A percentile compares a stretch with the other conserved stretches of the same genome.
These are phyloP conservation scores for Drosophila picticornis DNA, from an alignment of 2,888 invertebrate genomes.

Conservation along the genomic window DNA sequence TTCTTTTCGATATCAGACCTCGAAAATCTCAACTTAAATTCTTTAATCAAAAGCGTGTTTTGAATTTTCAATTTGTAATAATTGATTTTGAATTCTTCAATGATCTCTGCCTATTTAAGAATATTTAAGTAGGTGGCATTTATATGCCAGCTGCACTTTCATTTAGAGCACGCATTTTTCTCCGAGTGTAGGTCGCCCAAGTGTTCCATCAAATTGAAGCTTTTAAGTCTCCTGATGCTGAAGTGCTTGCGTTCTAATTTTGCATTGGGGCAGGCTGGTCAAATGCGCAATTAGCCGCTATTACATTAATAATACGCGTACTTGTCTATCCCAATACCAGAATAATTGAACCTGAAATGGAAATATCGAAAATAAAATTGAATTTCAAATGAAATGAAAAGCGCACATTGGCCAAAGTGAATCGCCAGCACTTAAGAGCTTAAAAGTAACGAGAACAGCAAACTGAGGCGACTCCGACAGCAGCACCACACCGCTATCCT, in stretches of 20 bases:
- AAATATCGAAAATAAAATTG: constrained; percentile 38
- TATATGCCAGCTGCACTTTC: not conserved
- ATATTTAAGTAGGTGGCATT: not conserved
- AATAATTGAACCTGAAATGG: constrained; percentile 52
- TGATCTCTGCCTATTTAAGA: not conserved
- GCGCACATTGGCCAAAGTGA: constrained; percentile 75
- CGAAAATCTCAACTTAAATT: not conserved
- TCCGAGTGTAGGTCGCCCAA: constrained; percentile 36
- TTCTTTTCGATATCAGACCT: not conserved
- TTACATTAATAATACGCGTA: constrained; percentile 78
- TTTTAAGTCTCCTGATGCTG: constrained; percentile 70
- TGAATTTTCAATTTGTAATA: not conserved
- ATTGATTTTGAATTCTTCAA: not conserved
- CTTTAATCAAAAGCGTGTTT: not conserved
- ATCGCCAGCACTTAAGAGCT: constrained; percentile 76
- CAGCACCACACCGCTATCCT: not conserved
- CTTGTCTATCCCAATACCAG: constrained; percentile 54
- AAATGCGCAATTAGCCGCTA: constrained; percentile 79
- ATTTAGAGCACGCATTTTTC: not conserved
- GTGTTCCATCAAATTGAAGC: constrained; percentile 79
- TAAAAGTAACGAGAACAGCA: constrained; percentile 45
- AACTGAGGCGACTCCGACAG: not conserved
- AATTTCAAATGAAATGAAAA: constrained; percentile 69
- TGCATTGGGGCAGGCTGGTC: constrained; percentile 52
- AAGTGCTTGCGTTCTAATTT: constrained; percentile 75